phyloP scores from a whole-genome alignment of 2,113 vertebrate genomes.

The Heteronetta atricapilla region DNA sequence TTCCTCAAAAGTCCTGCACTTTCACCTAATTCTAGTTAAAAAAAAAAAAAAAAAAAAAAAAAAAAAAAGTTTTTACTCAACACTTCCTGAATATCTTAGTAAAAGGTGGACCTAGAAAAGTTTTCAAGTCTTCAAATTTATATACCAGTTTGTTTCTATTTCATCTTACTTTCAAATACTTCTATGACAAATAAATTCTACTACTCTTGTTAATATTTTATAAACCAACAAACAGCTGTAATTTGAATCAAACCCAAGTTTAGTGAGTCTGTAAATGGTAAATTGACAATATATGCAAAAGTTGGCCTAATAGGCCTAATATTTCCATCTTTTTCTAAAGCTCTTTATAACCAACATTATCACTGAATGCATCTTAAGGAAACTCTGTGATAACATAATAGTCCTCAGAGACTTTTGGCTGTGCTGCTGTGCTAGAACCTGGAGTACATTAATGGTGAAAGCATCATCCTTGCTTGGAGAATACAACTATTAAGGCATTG shows the following conservation, averaged over 20 bases:
- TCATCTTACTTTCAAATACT: neutral
- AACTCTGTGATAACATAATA: neutral
- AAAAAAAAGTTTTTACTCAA: neutral
- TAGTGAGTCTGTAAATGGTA: neutral
- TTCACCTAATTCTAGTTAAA: neutral
- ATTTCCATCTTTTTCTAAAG: neutral
- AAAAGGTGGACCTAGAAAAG: neutral
- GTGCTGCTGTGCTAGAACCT: neutral
- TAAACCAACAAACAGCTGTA: constrained; percentile 1
- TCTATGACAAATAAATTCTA: constrained; percentile 1
- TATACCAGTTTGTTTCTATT: neutral
- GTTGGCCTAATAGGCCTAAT: neutral
- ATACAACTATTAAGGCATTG: neutral
- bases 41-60: too few species aligned
- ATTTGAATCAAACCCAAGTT: neutral
- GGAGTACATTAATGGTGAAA: neutral
- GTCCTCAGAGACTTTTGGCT: neutral
- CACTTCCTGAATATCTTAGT: neutral
- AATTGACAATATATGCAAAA: neutral
- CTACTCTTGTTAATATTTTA: neutral
- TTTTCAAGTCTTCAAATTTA: neutral
- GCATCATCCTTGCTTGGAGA: neutral
- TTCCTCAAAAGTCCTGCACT: neutral
- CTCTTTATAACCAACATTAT: neutral
- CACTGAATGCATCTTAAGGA: neutral